Base-by-base conservation (phyloP, 2,113 vertebrate genomes). In the Sporophila hypoxantha region DNA sequence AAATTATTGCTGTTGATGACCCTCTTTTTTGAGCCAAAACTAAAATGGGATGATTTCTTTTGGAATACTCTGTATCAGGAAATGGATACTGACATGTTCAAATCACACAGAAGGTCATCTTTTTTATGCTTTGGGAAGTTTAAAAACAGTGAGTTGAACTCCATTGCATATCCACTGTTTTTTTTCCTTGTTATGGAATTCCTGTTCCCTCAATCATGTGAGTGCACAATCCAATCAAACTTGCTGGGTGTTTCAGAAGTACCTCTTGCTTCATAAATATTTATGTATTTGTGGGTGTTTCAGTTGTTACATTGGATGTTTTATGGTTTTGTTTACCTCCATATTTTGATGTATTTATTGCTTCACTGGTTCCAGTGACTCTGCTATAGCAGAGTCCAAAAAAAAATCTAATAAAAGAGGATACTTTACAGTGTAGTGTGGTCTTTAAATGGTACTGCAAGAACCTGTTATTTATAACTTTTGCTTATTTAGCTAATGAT, bases 281-380 rank as follows among this genome's bases (percentile, higher is more conserved):
- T 91, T 87, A 95, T 87, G 37, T 47, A 85, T 90, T 87, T 17
- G 2, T 89, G 80, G 85, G 62, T 93, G 85, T 93, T 92, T 78
- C 52, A 17, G 29, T 65, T 95, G 87, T 93, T 66, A 0, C 3
- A 1, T 9, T 71, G 50, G 65, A 46, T 93, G 68, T 76, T 96
- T 95, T 96, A 96, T 59, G 62, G 81, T 74, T 96, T 93, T 96
- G 94, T 96, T 96, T 96, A 91, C 95, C 55, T 92, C 80, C 10
- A 22, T 62, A 53, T 87, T 80, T 92, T 93, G 95, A 94, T 85
- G 36, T 94, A 94, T 96, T 96, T 96, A 96, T 90, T 78, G 62
- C 88, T 94, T 92, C 81, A 65, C 27, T 83, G 30, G 25, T 91
- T 93, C 65, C 60, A 91, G 37, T 26, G 44, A 50, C 59, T 89